Evolutionary conservation across 2,113 vertebrate species (phyloP).

Genomic region (Salvelinus alpinus): DNA sequence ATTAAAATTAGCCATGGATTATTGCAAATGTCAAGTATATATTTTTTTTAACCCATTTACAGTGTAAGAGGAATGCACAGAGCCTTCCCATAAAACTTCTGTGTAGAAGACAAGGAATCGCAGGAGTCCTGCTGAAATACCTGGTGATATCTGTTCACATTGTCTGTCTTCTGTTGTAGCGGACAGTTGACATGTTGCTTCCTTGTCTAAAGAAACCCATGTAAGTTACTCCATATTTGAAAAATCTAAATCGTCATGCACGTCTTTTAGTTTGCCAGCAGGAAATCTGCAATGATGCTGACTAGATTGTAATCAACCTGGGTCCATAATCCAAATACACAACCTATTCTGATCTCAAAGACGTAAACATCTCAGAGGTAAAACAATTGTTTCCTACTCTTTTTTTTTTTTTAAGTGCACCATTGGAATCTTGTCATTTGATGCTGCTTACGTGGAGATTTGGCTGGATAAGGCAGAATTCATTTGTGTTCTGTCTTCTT

Average conservation of each 20-base stretch:
- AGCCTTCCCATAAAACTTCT: background rate
- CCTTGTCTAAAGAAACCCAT: background rate
- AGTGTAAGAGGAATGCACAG: constrained; percentile 27
- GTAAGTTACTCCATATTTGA: background rate
- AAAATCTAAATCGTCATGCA: no score
- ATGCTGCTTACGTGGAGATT: no score
- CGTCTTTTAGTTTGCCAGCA: constrained; percentile 17
- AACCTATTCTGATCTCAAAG: background rate
- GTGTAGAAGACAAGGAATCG: background rate
- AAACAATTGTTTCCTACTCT: background rate
- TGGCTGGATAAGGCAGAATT: no score
- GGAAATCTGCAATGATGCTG: background rate
- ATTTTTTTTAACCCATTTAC: background rate
- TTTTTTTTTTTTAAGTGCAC: no score
- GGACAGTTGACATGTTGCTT: background rate
- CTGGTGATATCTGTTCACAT: background rate
- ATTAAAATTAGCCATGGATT: background rate
- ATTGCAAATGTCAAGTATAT: background rate
- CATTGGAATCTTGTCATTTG: no score
- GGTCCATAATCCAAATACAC: constrained; percentile 21
- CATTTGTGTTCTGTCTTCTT: background rate
- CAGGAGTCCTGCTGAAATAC: background rate
- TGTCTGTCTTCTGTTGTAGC: background rate
- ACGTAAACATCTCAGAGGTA: constrained; percentile 12
- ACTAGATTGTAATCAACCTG: constrained; percentile 30